phyloP scores from a whole-genome alignment of 2,888 invertebrate species.

The Cephus nigrinus region DNA sequence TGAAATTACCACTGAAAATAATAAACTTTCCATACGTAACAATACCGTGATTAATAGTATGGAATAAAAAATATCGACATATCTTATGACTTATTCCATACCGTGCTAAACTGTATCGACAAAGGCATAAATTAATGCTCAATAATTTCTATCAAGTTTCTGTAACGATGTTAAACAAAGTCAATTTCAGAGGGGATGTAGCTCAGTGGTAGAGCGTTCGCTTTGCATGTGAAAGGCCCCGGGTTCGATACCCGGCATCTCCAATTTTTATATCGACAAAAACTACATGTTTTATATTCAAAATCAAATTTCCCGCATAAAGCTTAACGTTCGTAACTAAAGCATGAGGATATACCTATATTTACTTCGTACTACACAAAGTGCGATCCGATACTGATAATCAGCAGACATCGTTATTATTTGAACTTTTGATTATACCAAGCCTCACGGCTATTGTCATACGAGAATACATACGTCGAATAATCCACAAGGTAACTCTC shows the following conservation, averaged over 20 bases:
- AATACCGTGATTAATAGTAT: background rate
- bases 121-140: background rate
- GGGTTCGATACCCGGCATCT: constrained; percentile 98
- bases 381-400: background rate
- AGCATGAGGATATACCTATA: background rate
- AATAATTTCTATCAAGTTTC: background rate
- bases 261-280: constrained; percentile 67
- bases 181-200: constrained; percentile 77
- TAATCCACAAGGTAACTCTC: background rate
- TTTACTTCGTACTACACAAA: background rate
- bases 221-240: constrained; percentile 99
- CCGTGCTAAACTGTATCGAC: background rate
- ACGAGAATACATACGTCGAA: background rate
- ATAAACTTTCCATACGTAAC: background rate
- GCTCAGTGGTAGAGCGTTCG: constrained; percentile 99
- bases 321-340: background rate
- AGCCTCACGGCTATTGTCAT: background rate
- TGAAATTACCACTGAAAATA: background rate
- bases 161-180: background rate
- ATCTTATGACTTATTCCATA: background rate
- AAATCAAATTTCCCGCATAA: background rate
- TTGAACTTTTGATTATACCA: background rate
- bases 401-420: background rate
- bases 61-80: background rate
- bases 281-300: background rate